phyloP scores from a whole-genome alignment of 2,888 invertebrate genomes.

The Campaea margaritaria region DNA sequence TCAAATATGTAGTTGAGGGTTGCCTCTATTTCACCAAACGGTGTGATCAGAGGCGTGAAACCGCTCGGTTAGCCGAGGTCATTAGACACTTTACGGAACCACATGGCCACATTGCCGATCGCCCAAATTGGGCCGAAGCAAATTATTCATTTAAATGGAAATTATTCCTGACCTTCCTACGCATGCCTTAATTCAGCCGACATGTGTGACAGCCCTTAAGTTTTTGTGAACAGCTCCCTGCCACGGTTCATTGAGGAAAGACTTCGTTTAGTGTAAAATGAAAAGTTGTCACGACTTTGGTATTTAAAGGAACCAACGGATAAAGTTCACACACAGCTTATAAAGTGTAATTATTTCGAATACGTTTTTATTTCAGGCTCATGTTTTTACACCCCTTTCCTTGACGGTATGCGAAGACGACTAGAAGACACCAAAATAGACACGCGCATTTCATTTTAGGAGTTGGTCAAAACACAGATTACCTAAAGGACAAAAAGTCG shows the following conservation, averaged over 20 bases:
- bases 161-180: constrained; percentile 68
- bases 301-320: background rate
- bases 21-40: constrained; percentile 33
- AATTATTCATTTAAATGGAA: constrained; percentile 84
- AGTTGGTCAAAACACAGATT: too few relatives aligned
- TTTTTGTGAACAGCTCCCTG: constrained; percentile 56
- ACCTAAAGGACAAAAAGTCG: background rate
- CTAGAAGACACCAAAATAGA: background rate
- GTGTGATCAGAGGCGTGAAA: constrained; percentile 75
- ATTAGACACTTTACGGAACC: constrained; percentile 73
- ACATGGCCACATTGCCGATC: constrained; percentile 63
- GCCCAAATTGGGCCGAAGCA: constrained; percentile 75
- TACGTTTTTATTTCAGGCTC: too few relatives aligned
- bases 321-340: too few relatives aligned
- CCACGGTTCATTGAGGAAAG: constrained; percentile 54
- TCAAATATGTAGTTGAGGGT: constrained; percentile 5
- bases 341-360: too few relatives aligned
- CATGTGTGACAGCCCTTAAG: constrained; percentile 61
- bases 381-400: background rate
- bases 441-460: too few relatives aligned
- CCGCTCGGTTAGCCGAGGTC: constrained; percentile 76
- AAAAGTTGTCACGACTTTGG: constrained; percentile 6
- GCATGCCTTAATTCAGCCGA: constrained; percentile 68
- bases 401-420: background rate
- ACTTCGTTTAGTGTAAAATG: constrained; percentile 16